Evolutionary conservation across 2,797 vertebrate species (phyloP).

Genomic region (Sarcoramphus papa): DNA sequence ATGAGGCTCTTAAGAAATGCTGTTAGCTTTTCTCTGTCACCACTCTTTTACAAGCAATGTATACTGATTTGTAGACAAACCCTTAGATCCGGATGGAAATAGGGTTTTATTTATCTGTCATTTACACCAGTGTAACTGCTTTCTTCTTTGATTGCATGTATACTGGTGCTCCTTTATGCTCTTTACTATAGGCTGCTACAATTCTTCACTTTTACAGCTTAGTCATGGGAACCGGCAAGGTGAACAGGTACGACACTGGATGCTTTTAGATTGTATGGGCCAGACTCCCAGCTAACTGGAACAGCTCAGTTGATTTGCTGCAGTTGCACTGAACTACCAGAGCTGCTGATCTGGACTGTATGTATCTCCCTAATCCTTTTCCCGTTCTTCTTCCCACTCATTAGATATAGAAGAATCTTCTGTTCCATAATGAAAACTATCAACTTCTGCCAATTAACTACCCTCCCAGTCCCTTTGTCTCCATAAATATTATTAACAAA

Average conservation of each 20-base stretch:
- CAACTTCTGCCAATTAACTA: background rate
- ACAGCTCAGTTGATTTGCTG: background rate
- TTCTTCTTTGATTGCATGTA: background rate
- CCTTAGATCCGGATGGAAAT: background rate
- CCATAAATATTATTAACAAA: background rate
- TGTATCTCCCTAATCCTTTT: background rate
- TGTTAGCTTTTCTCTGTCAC: background rate
- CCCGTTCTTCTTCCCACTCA: background rate
- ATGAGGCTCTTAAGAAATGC: background rate
- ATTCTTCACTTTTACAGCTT: background rate
- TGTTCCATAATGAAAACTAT: background rate
- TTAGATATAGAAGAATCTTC: background rate
- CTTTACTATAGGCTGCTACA: background rate
- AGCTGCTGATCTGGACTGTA: background rate
- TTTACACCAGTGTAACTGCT: background rate
- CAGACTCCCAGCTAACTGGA: background rate
- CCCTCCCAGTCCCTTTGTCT: background rate
- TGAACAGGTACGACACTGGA: background rate
- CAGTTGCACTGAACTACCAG: background rate
- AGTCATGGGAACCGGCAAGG: background rate
- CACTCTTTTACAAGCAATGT: background rate
- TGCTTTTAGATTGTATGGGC: background rate
- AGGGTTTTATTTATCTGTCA: background rate
- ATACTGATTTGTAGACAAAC: background rate
- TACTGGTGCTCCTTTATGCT: background rate